Conservation (phyloP, 2,888 invertebrate genomes). For the Cosmia trapezina region DNA sequence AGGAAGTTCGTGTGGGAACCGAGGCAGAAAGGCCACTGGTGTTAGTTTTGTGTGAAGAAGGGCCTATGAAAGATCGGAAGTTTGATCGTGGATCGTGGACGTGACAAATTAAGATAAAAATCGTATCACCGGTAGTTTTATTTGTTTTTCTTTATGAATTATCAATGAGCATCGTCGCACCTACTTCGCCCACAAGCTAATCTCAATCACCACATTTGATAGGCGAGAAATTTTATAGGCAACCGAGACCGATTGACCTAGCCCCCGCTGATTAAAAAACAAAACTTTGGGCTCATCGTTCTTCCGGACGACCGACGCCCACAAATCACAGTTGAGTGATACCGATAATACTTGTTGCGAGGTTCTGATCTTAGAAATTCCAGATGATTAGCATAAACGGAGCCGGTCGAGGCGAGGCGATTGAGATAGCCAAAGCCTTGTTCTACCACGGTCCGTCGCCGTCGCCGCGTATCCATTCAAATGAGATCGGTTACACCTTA, state of each 20-base stretch:
- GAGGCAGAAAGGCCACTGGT: conserved; percentile 59
- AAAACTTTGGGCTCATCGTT: conserved; percentile 73
- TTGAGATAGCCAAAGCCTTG: conserved; percentile 75
- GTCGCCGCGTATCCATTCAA: conserved; percentile 64
- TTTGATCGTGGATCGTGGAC: conserved; percentile 54
- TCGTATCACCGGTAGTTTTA: conserved; percentile 64
- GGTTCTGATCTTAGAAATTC: conserved; percentile 76
- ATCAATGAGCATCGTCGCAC: conserved; percentile 75
- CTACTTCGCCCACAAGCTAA: conserved; percentile 72
- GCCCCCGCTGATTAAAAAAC: conserved; percentile 71
- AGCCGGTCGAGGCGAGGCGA: conserved; percentile 74
- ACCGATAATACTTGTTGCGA: conserved; percentile 69
- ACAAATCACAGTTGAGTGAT: conserved; percentile 76
- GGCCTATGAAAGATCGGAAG: conserved; percentile 58
- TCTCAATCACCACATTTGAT: conserved; percentile 71
- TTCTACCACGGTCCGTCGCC: conserved; percentile 62
- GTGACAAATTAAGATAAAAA: conserved; percentile 63
- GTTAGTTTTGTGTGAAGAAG: conserved; percentile 55
- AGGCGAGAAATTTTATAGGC: conserved; percentile 76
- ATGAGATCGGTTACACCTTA: conserved; percentile 65
- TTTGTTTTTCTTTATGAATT: conserved; percentile 65
- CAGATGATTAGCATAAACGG: conserved; percentile 80
- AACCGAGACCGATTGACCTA: conserved; percentile 77
- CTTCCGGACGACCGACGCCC: conserved; percentile 77
- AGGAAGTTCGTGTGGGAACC: conserved; percentile 64